A percentile compares a stretch with the other conserved stretches of the same genome.
Conservation (phyloP, 2,113 vertebrate genomes). For the Crotalus horridus region DNA sequence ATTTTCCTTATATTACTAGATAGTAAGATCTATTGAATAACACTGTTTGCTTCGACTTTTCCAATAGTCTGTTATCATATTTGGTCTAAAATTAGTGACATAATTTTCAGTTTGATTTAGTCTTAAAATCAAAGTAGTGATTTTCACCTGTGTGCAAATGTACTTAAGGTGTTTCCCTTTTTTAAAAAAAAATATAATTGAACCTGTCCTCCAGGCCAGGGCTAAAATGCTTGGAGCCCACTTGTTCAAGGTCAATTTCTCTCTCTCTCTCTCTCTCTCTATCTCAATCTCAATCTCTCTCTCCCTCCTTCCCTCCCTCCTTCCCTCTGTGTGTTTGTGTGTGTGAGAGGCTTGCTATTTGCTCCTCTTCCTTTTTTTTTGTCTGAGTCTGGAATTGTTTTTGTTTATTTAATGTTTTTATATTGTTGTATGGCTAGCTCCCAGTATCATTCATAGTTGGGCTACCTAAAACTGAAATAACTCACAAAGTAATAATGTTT, state of each 20-base stretch:
- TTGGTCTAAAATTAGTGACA: not conserved
- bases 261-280: no score
- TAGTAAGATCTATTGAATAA: not conserved
- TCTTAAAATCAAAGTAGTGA: constrained; percentile 50
- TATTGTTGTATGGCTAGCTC: not conserved
- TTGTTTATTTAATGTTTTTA: not conserved
- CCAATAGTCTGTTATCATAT: not conserved
- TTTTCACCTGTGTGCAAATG: constrained; percentile 31
- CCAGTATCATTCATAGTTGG: not conserved
- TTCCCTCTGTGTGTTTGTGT: no score
- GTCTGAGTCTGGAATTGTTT: not conserved
- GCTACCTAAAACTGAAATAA: not conserved
- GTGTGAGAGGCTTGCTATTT: not conserved
- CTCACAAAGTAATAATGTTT: constrained; percentile 17
- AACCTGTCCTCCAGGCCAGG: not conserved
- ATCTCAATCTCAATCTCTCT: no score
- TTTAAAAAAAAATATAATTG: not conserved
- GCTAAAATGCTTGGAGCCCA: not conserved
- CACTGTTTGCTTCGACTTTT: not conserved
- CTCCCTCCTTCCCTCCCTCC: fast-evolving
- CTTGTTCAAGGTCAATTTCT: not conserved
- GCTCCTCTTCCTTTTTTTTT: not conserved
- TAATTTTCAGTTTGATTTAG: not conserved
- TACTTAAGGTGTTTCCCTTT: constrained; percentile 27
- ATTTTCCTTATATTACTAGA: not conserved